Evolutionary conservation across 23 tunicate species (phyloP), one percentile per base, ranked within the genome.

Genomic region (Aplidium turbinatum): DNA sequence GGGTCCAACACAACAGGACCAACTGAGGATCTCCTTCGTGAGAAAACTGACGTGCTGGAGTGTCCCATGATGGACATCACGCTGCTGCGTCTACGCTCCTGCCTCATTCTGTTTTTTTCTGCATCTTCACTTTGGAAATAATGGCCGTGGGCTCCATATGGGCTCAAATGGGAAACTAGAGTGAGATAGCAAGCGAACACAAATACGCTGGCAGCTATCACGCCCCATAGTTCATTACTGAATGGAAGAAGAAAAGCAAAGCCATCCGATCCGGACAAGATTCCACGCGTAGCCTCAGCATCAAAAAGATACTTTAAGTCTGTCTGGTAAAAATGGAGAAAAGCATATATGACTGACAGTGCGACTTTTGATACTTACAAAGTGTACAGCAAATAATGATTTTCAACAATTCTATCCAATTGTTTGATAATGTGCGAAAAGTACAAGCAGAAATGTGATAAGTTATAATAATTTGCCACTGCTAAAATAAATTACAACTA

Each of bases 51-150:
- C 16, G 25, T 20, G 1, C 65, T 22, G 13, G 40, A 9, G 57
- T 30, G 48, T 11, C 61, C 25, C 46, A 46, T 19, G 7, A 78
- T 4, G 9, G 62, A 46, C 58, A 70, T 46, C 58, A 69, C 34
- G 62, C 82, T 73, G 29, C 66, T 81, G 28, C 90, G 64, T 40
- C 85, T 50, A 26, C 78, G 70, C 13, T 75, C 89, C 47, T 75
- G 76, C 21, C 76, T 46, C 1, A 64, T 55, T 57, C 52, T 42
- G 27, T 67, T 18, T 65, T 55, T 78, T 34, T 82, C 89, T 16
- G 87, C 97, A 33, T 83, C 85, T 38, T 70, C 89, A 38, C 85
- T 90, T 66, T 90, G 97, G 35, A 82, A 90, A 50, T 71, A 90
- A 31, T 67, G 72, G 31, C 97, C 97, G 45, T 80, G 86, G 3